A percentile compares a stretch with the other conserved stretches of the same genome.
These are phyloP conservation scores for Galaxea fascicularis DNA, from an alignment of 92 coral and sea anemone species.

Conservation along the genomic window DNA sequence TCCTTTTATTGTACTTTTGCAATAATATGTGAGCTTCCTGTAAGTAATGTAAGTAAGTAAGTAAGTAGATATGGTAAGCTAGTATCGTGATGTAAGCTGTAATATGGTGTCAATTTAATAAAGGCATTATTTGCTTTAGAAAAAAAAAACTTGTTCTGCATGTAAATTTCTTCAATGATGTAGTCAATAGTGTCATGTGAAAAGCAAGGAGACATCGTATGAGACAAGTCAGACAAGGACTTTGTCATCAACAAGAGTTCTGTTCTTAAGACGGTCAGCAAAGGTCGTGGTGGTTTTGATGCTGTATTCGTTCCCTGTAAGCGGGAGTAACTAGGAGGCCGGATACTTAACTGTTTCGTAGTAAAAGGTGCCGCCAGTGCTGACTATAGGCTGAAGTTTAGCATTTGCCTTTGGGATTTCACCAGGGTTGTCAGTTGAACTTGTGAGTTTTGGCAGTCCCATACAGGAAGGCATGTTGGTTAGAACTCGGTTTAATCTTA, in stretches of 20 bases:
- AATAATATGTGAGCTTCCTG: no score
- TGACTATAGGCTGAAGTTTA: conserved; percentile 24
- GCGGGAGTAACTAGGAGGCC: conserved; percentile 42
- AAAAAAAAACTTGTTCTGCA: background rate
- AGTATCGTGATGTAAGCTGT: no score
- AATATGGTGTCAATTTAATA: no score
- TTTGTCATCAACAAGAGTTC: conserved; percentile 45
- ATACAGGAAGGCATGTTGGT: conserved; percentile 41
- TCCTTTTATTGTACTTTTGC: no score
- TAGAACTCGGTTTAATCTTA: conserved; percentile 25
- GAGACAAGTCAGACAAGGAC: background rate
- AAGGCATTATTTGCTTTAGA: no score
- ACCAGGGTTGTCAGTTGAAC: conserved; percentile 1
- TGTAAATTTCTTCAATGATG: conserved; percentile 4
- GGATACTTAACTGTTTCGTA: conserved; percentile 52
- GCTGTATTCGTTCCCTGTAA: conserved; percentile 36
- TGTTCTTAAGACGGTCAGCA: conserved; percentile 15
- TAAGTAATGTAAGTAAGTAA: no score
- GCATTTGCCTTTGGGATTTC: conserved; percentile 7
- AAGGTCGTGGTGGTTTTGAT: conserved; percentile 36
- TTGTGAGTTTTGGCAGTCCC: conserved; percentile 48
- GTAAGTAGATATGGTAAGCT: no score
- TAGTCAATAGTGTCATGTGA: background rate
- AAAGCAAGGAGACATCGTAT: conserved; percentile 17
- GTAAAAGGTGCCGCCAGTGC: conserved; percentile 43